Conservation (phyloP, 2,888 invertebrate species). For the Tipula unca region DNA sequence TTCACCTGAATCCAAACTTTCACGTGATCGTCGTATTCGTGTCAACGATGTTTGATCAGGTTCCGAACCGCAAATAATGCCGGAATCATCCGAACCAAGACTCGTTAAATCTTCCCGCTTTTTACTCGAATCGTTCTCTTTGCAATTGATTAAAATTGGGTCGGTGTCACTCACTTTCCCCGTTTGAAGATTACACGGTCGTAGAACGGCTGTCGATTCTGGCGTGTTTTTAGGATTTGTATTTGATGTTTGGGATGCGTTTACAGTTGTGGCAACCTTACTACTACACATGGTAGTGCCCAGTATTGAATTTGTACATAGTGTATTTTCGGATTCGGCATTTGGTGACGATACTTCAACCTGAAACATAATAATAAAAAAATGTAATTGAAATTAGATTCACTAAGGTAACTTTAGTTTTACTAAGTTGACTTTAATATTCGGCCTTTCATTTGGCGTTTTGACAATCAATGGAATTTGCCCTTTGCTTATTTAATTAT, state of each 20-base stretch:
- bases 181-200: not conserved
- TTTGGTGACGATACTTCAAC: slow-evolving; percentile 43
- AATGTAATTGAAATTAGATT: not conserved
- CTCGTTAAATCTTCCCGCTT: slow-evolving; percentile 47
- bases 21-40: slow-evolving; percentile 53
- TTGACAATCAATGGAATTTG: too few species aligned
- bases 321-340: slow-evolving; percentile 41
- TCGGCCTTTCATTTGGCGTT: too few species aligned
- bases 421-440: too few species aligned
- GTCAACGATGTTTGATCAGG: slow-evolving; percentile 41
- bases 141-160: slow-evolving; percentile 20
- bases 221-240: slow-evolving; percentile 26
- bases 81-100: slow-evolving; percentile 51
- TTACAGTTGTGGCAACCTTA: slow-evolving; percentile 33
- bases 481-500: too few species aligned
- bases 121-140: slow-evolving; percentile 29
- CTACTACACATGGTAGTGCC: slow-evolving; percentile 42
- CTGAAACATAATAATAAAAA: slow-evolving; percentile 28
- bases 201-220: not conserved
- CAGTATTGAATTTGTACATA: slow-evolving; percentile 41
- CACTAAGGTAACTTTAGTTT: too few species aligned
- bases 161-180: slow-evolving; percentile 24
- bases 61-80: slow-evolving; percentile 49
- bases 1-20: slow-evolving; percentile 63
- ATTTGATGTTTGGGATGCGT: slow-evolving; percentile 24